Percentiles rank a stretch among this genome's conserved stretches.
phyloP scores from a whole-genome alignment of 2,888 invertebrate genomes.

The Nudaria mundana region DNA sequence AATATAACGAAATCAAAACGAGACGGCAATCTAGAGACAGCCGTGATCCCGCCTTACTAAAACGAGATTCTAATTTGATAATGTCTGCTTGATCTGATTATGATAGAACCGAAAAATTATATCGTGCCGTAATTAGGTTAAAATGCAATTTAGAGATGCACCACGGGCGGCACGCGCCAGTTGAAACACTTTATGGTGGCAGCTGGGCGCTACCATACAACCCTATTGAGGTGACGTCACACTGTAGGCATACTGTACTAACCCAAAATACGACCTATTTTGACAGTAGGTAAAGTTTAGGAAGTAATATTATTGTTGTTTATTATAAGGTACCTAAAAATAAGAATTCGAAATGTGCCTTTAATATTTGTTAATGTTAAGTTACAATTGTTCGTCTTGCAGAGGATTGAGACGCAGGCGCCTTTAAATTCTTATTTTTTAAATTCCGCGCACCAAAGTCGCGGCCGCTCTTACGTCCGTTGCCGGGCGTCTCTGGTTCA shows the following conservation, averaged over 20 bases:
- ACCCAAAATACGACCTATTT: constrained; percentile 27
- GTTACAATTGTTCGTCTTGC: constrained; percentile 6
- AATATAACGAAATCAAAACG: constrained; percentile 40
- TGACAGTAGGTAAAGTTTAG: too few species aligned
- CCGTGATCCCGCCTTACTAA: constrained; percentile 59
- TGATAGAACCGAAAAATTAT: constrained; percentile 78
- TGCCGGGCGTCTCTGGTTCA: too few species aligned
- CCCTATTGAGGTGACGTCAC: constrained; percentile 5
- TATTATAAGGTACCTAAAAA: neutral
- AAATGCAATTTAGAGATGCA: constrained; percentile 79
- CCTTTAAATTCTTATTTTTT: neutral
- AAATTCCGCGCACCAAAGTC: too few species aligned
- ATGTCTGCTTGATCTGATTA: constrained; percentile 75
- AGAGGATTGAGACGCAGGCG: constrained; percentile 15
- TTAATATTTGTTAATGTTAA: neutral
- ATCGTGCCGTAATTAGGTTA: constrained; percentile 77
- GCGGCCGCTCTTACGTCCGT: too few species aligned
- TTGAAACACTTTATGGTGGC: constrained; percentile 49
- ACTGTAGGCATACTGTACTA: constrained; percentile 24
- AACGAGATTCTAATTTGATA: constrained; percentile 72
- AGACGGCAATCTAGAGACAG: constrained; percentile 23
- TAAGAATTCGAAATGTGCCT: constrained; percentile 8
- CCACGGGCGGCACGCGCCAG: constrained; percentile 65
- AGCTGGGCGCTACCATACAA: constrained; percentile 33
- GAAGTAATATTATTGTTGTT: constrained; percentile 13